Evolutionary conservation across 2,113 vertebrate genomes (phyloP).

Genomic region (Mus musculus): DNA sequence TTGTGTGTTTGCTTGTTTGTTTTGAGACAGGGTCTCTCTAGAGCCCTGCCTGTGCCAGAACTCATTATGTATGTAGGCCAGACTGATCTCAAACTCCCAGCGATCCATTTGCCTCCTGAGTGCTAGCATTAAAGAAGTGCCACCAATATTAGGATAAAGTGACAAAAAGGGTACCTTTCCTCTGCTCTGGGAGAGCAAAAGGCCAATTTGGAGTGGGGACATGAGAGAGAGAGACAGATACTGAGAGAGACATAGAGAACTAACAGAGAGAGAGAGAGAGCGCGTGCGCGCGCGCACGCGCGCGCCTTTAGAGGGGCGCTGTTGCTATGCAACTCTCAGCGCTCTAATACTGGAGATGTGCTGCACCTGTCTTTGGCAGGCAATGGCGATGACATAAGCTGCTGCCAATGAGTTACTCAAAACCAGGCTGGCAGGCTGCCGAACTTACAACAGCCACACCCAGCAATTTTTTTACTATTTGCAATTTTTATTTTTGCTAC

Average conservation of each 20-base stretch:
- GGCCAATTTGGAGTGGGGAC: background rate
- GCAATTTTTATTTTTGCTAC: background rate
- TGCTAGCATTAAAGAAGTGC: background rate
- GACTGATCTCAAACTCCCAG: background rate
- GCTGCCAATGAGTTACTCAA: background rate
- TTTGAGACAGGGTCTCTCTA: background rate
- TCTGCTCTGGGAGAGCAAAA: background rate
- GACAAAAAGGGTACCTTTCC: background rate
- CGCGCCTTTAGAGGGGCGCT: background rate
- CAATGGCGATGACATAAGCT: background rate
- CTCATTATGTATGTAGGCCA: background rate
- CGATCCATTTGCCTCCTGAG: background rate
- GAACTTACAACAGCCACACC: background rate
- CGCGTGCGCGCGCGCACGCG: accelerated
- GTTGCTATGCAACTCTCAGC: background rate
- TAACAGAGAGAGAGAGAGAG: background rate
- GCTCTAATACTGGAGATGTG: background rate
- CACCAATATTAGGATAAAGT: background rate
- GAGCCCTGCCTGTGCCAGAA: background rate
- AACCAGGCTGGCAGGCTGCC: background rate
- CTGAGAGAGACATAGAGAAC: too few relatives aligned
- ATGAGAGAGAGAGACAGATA: background rate
- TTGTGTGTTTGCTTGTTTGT: background rate
- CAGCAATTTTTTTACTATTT: background rate
- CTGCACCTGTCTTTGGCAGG: background rate